Evolutionary conservation across 1,140 invertebrate genomes (phyloP).

Genomic region (Sinonovacula constricta): DNA sequence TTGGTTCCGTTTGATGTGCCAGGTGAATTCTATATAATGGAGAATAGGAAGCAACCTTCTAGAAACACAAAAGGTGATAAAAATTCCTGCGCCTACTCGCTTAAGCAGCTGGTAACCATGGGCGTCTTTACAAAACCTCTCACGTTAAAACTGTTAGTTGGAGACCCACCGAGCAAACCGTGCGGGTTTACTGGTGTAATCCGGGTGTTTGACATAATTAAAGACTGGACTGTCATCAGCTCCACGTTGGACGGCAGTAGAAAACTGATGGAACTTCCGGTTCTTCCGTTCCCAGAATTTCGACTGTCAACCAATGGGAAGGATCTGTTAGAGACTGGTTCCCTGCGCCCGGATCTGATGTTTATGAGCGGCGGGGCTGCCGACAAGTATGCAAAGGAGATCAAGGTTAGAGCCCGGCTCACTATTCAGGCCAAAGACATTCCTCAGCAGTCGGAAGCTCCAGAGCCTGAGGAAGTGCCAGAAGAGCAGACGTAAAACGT

Average conservation of each 20-base stretch:
- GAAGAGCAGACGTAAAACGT: too few relatives aligned
- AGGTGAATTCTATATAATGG: slow-evolving; percentile 69
- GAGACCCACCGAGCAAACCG: slow-evolving; percentile 62
- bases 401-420: slow-evolving; percentile 65
- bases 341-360: slow-evolving; percentile 32
- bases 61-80: slow-evolving; percentile 56
- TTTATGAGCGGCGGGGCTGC: slow-evolving; percentile 53
- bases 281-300: slow-evolving; percentile 63
- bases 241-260: slow-evolving; percentile 58
- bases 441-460: too few relatives aligned
- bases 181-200: slow-evolving; percentile 68
- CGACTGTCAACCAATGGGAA: slow-evolving; percentile 60
- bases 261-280: slow-evolving; percentile 67
- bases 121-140: slow-evolving; percentile 55
- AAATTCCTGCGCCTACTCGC: slow-evolving; percentile 53
- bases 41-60: slow-evolving; percentile 52
- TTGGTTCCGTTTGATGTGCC: slow-evolving; percentile 65
- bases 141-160: slow-evolving; percentile 59
- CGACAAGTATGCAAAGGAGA: slow-evolving; percentile 61
- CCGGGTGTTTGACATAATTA: slow-evolving; percentile 64
- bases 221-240: slow-evolving; percentile 68
- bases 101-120: slow-evolving; percentile 54
- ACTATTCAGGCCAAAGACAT: too few relatives aligned
- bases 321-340: slow-evolving; percentile 45
- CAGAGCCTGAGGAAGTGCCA: too few relatives aligned